phyloP scores from a whole-genome alignment of 2,797 vertebrate genomes.

The Triplophysa yarkandensis region DNA sequence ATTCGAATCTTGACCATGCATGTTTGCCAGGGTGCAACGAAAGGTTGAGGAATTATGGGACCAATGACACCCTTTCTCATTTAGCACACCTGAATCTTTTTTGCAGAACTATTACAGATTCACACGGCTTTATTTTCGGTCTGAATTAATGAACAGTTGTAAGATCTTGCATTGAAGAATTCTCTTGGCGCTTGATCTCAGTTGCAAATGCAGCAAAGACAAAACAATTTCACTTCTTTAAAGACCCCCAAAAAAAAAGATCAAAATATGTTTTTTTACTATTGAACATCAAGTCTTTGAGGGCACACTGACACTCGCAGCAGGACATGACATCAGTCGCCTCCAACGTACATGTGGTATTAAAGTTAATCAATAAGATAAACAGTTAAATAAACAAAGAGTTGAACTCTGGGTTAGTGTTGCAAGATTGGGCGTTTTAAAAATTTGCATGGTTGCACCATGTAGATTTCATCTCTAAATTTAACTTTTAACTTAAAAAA shows the following conservation, averaged over 20 bases:
- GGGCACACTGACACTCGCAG: background rate
- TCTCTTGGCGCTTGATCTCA: constrained; percentile 7
- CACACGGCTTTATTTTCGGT: background rate
- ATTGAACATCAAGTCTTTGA: too few relatives aligned
- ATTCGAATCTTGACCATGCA: background rate
- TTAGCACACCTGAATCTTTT: constrained; percentile 5
- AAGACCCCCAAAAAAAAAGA: background rate
- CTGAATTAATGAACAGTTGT: background rate
- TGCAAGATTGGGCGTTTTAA: background rate
- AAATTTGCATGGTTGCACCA: background rate
- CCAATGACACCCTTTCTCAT: constrained; percentile 35
- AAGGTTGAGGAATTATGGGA: constrained; percentile 18
- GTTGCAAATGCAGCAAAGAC: background rate
- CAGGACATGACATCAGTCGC: background rate
- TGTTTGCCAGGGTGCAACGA: constrained; percentile 4
- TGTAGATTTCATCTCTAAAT: background rate
- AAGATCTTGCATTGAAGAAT: background rate
- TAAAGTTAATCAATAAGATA: background rate
- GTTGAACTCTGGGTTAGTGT: background rate
- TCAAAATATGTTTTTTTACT: too few relatives aligned
- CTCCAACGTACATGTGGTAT: background rate
- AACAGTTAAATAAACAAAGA: background rate
- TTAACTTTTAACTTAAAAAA: background rate
- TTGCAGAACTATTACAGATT: constrained; percentile 1
- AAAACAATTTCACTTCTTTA: constrained; percentile 1